Evolutionary conservation across 2,888 invertebrate genomes (phyloP).

Genomic region (Nephrocerus scutellatus): DNA sequence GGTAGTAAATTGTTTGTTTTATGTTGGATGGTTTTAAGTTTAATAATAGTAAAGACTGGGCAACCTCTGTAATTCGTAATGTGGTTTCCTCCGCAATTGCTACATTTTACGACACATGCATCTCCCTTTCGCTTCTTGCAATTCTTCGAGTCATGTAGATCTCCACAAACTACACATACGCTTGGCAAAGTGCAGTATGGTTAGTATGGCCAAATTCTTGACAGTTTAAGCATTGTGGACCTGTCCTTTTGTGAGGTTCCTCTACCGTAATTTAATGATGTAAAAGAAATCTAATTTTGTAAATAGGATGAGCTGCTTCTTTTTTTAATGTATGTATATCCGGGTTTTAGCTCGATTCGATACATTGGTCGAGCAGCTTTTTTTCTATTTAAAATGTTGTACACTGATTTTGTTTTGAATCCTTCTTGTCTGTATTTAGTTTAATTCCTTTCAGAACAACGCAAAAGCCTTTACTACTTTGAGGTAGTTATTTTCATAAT

Average conservation of each 20-base stretch:
- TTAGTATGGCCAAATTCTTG: slow-evolving; percentile 4
- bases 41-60: background rate
- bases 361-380: background rate
- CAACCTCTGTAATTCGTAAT: slow-evolving; percentile 4
- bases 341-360: slow-evolving; percentile 1
- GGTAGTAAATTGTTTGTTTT: no score
- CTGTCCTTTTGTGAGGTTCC: background rate
- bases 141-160: background rate
- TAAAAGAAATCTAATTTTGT: background rate
- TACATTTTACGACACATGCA: background rate
- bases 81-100: slow-evolving; percentile 1
- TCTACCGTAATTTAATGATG: background rate
- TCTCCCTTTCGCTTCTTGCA: background rate
- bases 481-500: no score
- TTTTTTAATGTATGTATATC: no score
- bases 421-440: no score
- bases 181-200: slow-evolving; percentile 1
- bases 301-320: slow-evolving; percentile 1
- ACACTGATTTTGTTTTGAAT: no score
- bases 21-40: no score
- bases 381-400: background rate
- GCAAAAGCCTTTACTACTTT: no score
- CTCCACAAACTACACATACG: slow-evolving; percentile 5
- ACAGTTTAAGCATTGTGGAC: slow-evolving; percentile 1
- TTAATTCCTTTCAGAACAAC: no score